Conservation (phyloP, 2,113 vertebrate species). For the Chloroceryle aenea region DNA sequence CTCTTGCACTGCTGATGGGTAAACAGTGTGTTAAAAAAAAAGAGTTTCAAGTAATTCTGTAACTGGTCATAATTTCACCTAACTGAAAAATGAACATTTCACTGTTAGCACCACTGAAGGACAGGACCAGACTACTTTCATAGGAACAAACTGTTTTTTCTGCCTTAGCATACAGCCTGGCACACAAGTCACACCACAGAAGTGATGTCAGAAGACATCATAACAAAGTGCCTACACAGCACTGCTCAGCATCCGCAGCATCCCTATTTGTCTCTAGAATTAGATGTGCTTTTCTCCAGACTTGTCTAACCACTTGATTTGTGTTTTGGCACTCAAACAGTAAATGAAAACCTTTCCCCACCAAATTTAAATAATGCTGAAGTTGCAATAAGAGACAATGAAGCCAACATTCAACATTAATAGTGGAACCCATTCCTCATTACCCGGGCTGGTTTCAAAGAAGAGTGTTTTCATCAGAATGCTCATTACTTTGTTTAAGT, state of each 20-base stretch:
- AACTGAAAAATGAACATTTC: background rate
- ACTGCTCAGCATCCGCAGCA: background rate
- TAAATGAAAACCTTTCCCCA: background rate
- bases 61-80: background rate
- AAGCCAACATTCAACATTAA: background rate
- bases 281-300: background rate
- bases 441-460: background rate
- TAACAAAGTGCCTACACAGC: background rate
- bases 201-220: background rate
- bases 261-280: background rate
- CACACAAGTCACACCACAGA: background rate
- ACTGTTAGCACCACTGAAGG: background rate
- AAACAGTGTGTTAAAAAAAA: background rate
- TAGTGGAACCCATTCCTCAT: background rate
- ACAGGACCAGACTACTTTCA: background rate
- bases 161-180: background rate
- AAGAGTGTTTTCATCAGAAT: background rate
- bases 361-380: background rate
- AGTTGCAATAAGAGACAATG: background rate
- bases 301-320: background rate
- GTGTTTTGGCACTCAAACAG: background rate
- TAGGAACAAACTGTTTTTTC: background rate
- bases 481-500: background rate
- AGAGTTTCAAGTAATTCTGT: background rate
- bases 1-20: background rate